A percentile compares a stretch with the other conserved stretches of the same genome.
Evolutionary conservation across 2,797 vertebrate species (phyloP).

Genomic region (Champsocephalus esox): DNA sequence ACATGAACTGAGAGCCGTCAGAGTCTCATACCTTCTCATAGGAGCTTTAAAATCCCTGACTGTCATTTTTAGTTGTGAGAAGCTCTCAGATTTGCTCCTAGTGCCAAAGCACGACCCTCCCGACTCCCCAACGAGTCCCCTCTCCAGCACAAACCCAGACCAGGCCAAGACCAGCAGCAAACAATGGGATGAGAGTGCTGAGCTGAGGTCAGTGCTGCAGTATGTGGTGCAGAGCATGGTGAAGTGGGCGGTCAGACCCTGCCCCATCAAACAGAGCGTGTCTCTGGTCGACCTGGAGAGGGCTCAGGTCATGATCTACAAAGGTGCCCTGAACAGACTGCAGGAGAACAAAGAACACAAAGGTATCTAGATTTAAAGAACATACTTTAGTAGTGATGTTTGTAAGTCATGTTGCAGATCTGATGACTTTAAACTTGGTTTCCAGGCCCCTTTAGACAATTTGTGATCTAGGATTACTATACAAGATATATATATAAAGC

Average conservation of each 20-base stretch:
- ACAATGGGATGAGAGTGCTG: conserved; percentile 77
- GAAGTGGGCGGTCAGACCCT: conserved; percentile 87
- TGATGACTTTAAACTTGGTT: neutral
- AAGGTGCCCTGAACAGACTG: conserved; percentile 80
- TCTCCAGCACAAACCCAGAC: conserved; percentile 68
- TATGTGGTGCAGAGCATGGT: conserved; percentile 89
- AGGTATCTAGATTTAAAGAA: conserved; percentile 70
- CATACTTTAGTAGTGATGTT: neutral
- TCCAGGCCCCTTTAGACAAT: neutral
- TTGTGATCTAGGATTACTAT: too few species aligned
- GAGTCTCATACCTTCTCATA: conserved; percentile 85
- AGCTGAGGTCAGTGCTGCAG: conserved; percentile 85
- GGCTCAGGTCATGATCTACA: conserved; percentile 88
- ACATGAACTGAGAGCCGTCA: conserved; percentile 82
- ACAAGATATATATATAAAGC: too few species aligned
- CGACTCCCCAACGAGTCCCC: conserved; percentile 37
- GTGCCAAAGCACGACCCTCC: conserved; percentile 71
- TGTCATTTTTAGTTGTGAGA: conserved; percentile 84
- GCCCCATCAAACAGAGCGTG: conserved; percentile 85
- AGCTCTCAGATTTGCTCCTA: conserved; percentile 83
- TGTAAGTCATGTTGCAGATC: neutral
- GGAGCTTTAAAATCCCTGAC: conserved; percentile 86
- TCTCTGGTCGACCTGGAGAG: conserved; percentile 86
- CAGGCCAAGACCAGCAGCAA: conserved; percentile 54
- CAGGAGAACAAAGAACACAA: conserved; percentile 83